Base-by-base conservation (phyloP, 2,113 vertebrate species). In the Xiphophorus maculatus region DNA sequence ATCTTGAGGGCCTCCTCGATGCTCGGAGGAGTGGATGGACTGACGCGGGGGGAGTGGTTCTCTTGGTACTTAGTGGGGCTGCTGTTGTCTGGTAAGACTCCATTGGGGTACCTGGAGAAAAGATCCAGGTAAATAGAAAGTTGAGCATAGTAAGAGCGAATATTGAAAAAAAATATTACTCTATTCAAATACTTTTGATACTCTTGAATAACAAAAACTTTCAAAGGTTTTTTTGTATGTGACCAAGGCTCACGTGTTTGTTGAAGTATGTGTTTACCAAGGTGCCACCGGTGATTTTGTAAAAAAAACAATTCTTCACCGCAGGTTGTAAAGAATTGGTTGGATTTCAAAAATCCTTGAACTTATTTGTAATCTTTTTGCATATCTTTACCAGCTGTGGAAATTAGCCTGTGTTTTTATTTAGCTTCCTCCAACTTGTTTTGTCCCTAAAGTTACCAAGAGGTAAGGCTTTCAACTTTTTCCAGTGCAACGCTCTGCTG, bases 1-100 rank as follows among this genome's bases (percentile, higher is more conserved):
- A 99, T 99, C 77, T 98, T 96, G 74, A 99, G 91, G 62, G 98
- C 98, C 84, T 99, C 97, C 76, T 99, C 98, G 63, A 99, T 98
- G 79, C 96, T 98, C 0, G 97, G 98, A 2, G 97, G 94, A 66
- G 93, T 95, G 1, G 95, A 89, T 66, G 93, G 96, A 87, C 96
- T 96, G 63, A 88, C 73, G 42, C 76, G 74, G 32, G 87, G 86
- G 0, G 81, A 77, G 44, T 81, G 86, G 89, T 86, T 86, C 42
- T 63, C 80, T 54, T 91, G 95, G 90, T 93, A 94, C 85, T 95
- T 91, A 73, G 14, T 67, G 60, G 79, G 61, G 63, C 62, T 72
- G 75, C 88, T 93, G 83, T 93, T 94, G 12, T 97, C 96, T 4
- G 94, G 87, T 61, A 95, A 80, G 79, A 95, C 93, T 62, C 96